These are phyloP conservation scores for Dinomys branickii DNA, from an alignment of 2,113 vertebrate species.

Conservation along the genomic window DNA sequence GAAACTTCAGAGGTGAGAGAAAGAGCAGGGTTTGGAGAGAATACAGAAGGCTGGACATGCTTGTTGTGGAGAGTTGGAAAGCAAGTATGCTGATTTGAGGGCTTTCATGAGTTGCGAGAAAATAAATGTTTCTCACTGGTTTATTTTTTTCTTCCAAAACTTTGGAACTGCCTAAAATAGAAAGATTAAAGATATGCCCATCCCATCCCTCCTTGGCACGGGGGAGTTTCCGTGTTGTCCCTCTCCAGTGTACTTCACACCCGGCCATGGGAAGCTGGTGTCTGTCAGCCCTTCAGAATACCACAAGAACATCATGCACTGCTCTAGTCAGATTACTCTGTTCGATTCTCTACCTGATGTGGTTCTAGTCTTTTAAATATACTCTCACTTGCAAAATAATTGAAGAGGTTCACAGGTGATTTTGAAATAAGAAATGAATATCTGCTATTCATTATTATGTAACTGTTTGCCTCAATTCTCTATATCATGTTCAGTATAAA, in stretches of 20 bases:
- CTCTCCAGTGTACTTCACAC: neutral
- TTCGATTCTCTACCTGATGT: neutral
- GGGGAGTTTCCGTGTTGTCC: neutral
- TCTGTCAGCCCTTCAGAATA: neutral
- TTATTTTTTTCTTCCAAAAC: neutral
- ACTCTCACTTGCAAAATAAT: neutral
- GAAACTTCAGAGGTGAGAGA: neutral
- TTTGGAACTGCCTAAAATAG: neutral
- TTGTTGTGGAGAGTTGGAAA: neutral
- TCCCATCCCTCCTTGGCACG: neutral
- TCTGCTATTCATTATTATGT: neutral
- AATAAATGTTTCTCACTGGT: neutral
- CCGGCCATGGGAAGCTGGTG: neutral
- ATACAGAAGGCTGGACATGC: neutral
- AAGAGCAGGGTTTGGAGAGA: neutral
- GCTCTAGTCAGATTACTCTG: neutral
- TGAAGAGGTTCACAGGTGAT: neutral
- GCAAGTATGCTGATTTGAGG: neutral
- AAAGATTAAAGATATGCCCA: neutral
- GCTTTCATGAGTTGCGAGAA: neutral
- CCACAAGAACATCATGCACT: neutral
- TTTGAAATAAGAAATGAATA: neutral
- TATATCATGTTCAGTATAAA: neutral
- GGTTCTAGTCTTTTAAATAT: neutral
- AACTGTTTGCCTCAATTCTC: neutral